Conservation (phyloP, 2,888 invertebrate genomes). For the Epirrita christyi region DNA sequence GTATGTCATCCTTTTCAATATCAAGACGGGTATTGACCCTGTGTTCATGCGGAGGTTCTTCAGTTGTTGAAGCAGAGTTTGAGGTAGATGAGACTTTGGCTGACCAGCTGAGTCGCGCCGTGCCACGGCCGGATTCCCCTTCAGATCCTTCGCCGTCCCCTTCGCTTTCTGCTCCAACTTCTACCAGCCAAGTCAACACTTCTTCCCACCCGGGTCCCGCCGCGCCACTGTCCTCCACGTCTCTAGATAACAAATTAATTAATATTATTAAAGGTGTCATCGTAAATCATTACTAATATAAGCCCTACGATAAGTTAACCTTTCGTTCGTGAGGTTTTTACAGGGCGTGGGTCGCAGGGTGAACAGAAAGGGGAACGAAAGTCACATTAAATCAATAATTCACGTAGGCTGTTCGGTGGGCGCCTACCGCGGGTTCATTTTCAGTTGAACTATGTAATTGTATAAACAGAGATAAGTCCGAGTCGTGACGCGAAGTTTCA, state of each 20-base stretch:
- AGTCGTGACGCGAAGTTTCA: constrained; percentile 68
- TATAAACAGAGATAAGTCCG: constrained; percentile 55
- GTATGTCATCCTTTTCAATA: constrained; percentile 96
- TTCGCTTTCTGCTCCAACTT: constrained; percentile 93
- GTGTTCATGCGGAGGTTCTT: constrained; percentile 76
- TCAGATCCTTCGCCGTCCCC: constrained; percentile 75
- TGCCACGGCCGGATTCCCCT: constrained; percentile 88
- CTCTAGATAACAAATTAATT: constrained; percentile 49
- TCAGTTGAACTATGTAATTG: constrained; percentile 46
- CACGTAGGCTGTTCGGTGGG: constrained; percentile 37
- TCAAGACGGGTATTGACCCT: constrained; percentile 93
- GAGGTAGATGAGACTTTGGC: constrained; percentile 80
- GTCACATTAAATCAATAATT: constrained; percentile 55
- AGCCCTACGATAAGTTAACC: constrained; percentile 42
- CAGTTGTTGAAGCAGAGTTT: constrained; percentile 63
- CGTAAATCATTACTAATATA: constrained; percentile 42
- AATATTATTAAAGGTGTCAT: constrained; percentile 16
- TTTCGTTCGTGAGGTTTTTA: constrained; percentile 45
- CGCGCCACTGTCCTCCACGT: constrained; percentile 69
- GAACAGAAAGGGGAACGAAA: constrained; percentile 46
- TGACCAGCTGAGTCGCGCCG: constrained; percentile 94
- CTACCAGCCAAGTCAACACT: constrained; percentile 95
- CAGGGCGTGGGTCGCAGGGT: constrained; percentile 50
- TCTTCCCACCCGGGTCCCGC: constrained; percentile 87
- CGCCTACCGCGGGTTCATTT: constrained; percentile 38